A percentile compares a stretch with the other conserved stretches of the same genome.
Conservation (phyloP, 2,888 invertebrate genomes). For the Athrips mouffetella region DNA sequence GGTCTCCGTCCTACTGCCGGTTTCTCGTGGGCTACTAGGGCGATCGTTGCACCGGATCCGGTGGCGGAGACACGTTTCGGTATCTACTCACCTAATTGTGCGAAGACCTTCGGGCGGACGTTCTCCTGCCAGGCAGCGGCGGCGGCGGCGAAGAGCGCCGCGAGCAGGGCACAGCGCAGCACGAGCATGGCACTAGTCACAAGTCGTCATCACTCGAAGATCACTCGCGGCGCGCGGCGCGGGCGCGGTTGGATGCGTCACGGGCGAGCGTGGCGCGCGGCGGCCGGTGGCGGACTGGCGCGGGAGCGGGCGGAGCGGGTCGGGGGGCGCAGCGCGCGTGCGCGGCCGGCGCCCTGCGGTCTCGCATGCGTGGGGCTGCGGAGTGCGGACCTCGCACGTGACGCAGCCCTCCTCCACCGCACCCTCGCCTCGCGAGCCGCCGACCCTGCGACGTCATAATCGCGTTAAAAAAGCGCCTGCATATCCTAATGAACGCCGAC, state of each 20-base stretch:
- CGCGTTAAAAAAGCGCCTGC: constrained; percentile 74
- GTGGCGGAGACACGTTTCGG: constrained; percentile 47
- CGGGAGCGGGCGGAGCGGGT: constrained; percentile 61
- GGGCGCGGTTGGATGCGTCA: constrained; percentile 37
- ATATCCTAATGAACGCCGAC: constrained; percentile 71
- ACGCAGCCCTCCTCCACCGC: constrained; percentile 76
- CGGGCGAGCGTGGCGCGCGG: constrained; percentile 63
- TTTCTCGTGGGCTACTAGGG: constrained; percentile 47
- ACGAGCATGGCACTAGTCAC: constrained; percentile 77
- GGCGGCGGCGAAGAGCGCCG: constrained; percentile 76
- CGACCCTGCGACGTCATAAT: constrained; percentile 73
- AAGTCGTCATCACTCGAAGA: constrained; percentile 71
- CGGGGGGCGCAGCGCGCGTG: constrained; percentile 57
- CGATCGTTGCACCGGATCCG: constrained; percentile 58
- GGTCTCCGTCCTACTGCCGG: constrained; percentile 37
- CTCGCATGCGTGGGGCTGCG: constrained; percentile 77
- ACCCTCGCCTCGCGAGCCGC: constrained; percentile 19
- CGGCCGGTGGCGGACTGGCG: constrained; percentile 76
- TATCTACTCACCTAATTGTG: constrained; percentile 92
- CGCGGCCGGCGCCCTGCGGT: constrained; percentile 71
- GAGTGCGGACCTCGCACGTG: constrained; percentile 77
- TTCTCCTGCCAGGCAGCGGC: constrained; percentile 92
- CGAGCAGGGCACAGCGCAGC: constrained; percentile 70
- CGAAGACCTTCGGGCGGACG: constrained; percentile 94
- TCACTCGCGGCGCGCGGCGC: constrained; percentile 60